Conservation (phyloP, 2,113 vertebrate species). For the Cyphomyrus plagiostoma region DNA sequence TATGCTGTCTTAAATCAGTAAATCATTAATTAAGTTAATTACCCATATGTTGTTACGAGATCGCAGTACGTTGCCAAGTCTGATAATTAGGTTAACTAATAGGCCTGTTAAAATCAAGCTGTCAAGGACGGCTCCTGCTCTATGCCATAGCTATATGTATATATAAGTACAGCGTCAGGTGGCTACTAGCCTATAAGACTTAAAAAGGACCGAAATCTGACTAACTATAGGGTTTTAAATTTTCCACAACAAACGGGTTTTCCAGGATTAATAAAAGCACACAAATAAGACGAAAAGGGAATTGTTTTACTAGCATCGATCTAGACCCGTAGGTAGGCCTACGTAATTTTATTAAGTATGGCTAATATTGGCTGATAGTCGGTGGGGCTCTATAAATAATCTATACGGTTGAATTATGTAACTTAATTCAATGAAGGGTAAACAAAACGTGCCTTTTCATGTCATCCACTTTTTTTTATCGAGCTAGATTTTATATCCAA, state of each 20-base stretch:
- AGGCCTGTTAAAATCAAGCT: neutral
- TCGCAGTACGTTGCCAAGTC: neutral
- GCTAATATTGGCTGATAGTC: constrained; percentile 44
- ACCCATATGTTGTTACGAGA: neutral
- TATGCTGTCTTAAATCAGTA: neutral
- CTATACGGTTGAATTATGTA: constrained; percentile 39
- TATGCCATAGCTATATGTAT: neutral
- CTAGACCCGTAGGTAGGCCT: constrained; percentile 27
- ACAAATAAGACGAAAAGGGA: constrained; percentile 28
- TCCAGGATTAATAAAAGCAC: neutral
- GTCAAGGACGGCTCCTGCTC: neutral
- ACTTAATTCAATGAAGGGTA: constrained; percentile 29
- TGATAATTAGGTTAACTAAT: neutral
- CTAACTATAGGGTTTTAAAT: neutral
- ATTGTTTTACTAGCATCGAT: constrained; percentile 20
- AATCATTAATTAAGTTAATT: neutral
- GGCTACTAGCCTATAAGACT: neutral
- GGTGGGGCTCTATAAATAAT: constrained; percentile 45
- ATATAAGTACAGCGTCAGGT: neutral
- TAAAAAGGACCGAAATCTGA: neutral
- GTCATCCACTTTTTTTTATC: neutral
- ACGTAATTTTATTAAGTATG: constrained; percentile 50
- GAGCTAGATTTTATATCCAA: neutral
- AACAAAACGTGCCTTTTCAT: constrained; percentile 13
- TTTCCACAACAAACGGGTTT: neutral